Evolutionary conservation across 2,113 vertebrate species (phyloP).

Genomic region (Oncorhynchus clarkii): DNA sequence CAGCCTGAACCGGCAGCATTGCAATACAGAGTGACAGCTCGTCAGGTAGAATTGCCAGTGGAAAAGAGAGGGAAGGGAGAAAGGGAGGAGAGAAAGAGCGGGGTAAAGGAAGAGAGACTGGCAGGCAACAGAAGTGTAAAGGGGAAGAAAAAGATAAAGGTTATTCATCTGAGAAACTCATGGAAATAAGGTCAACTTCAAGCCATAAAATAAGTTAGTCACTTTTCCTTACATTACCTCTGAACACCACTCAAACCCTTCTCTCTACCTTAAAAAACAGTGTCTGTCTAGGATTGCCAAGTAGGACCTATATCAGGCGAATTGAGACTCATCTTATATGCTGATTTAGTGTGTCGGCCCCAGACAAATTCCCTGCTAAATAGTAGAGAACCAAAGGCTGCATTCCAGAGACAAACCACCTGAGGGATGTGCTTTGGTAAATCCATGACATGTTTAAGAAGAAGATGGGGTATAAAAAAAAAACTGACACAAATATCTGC

Average conservation of each 20-base stretch:
- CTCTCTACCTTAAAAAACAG: slow-evolving; percentile 22
- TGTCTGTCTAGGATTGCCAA: slow-evolving; percentile 16
- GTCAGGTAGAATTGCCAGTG: slow-evolving; percentile 55
- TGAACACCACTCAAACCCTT: slow-evolving; percentile 19
- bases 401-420: slow-evolving; percentile 58
- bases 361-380: slow-evolving; percentile 52
- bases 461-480: slow-evolving; percentile 17
- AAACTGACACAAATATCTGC: slow-evolving; percentile 17
- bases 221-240: neutral
- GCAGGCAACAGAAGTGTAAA: neutral
- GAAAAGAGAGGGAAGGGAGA: slow-evolving; percentile 7
- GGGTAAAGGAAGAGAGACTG: neutral
- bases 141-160: neutral
- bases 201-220: neutral
- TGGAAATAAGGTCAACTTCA: neutral
- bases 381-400: slow-evolving; percentile 25
- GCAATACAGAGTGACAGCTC: slow-evolving; percentile 72
- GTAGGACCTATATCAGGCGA: slow-evolving; percentile 36
- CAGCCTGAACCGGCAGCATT: slow-evolving; percentile 60
- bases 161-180: neutral
- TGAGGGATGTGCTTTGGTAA: slow-evolving; percentile 62
- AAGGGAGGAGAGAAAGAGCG: neutral
- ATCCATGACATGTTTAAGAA: slow-evolving; percentile 64
- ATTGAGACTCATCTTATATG: slow-evolving; percentile 49
- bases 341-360: slow-evolving; percentile 35